phyloP scores from a whole-genome alignment of 2,113 vertebrate species.

The Trichechus manatus region DNA sequence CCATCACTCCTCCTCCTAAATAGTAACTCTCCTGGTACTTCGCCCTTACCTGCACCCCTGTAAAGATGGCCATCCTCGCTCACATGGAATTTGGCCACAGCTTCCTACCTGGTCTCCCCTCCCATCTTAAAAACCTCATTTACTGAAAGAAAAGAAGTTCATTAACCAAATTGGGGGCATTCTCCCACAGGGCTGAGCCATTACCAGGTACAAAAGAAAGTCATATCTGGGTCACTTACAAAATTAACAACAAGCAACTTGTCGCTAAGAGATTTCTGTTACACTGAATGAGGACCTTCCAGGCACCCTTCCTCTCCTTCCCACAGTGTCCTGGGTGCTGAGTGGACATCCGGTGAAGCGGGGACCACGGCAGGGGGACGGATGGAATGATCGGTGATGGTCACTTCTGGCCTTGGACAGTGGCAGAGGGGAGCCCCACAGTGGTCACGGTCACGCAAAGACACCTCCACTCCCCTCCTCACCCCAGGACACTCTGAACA shows the following conservation, averaged over 20 bases:
- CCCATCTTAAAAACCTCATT: constrained; percentile 12
- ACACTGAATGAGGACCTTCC: too few species aligned
- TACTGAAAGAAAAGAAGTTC: constrained; percentile 53
- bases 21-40: fast-evolving
- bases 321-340: background rate
- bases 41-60: too few species aligned
- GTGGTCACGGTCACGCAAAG: fast-evolving
- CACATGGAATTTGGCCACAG: fast-evolving
- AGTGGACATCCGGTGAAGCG: fast-evolving
- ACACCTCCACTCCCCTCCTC: background rate
- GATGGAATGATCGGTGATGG: fast-evolving
- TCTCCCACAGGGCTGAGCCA: background rate
- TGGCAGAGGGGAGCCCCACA: background rate
- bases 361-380: fast-evolving
- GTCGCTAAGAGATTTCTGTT: background rate
- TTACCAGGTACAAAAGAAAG: background rate
- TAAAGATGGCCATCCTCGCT: fast-evolving
- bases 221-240: background rate
- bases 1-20: background rate
- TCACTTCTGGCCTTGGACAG: fast-evolving
- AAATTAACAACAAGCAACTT: background rate
- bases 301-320: fast-evolving
- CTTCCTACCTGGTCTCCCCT: background rate
- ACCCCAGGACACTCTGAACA: background rate
- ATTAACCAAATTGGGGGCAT: constrained; percentile 1